Evolutionary conservation across 2,888 invertebrate species (phyloP).

Genomic region (Entomobrya multifasciata): DNA sequence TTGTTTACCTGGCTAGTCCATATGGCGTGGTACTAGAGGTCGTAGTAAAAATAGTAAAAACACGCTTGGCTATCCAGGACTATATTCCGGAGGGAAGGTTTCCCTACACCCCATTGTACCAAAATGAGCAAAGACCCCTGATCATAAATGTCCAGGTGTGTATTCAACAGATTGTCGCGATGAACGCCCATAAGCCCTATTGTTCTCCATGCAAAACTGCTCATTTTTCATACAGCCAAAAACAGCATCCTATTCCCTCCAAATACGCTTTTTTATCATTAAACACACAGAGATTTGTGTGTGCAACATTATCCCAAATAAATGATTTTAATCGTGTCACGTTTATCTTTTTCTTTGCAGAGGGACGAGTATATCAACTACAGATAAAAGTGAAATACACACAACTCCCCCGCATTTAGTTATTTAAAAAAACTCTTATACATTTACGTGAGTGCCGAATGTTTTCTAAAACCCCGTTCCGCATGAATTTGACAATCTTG

Average conservation of each 20-base stretch:
- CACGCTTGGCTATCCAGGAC: background rate
- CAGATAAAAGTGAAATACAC: too few species aligned
- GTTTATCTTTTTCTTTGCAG: slow-evolving; percentile 48
- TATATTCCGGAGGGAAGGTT: slow-evolving; percentile 52
- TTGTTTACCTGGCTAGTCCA: slow-evolving; percentile 10
- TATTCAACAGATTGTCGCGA: slow-evolving; percentile 62
- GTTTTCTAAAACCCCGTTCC: slow-evolving; percentile 5
- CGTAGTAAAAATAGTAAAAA: slow-evolving; percentile 66
- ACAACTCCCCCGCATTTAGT: background rate
- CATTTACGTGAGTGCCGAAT: background rate
- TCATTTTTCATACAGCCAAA: background rate
- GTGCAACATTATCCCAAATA: background rate
- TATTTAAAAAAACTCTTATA: background rate
- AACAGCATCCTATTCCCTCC: background rate
- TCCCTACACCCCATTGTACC: slow-evolving; percentile 1
- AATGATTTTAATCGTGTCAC: slow-evolving; percentile 59
- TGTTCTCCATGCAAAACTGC: background rate
- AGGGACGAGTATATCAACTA: background rate
- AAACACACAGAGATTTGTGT: background rate
- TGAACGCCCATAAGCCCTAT: slow-evolving; percentile 44
- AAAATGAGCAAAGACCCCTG: too few species aligned
- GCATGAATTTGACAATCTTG: slow-evolving; percentile 61
- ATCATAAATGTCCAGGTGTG: slow-evolving; percentile 59
- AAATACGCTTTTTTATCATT: slow-evolving; percentile 23
- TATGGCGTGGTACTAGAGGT: slow-evolving; percentile 57